Conservation (phyloP, 64 coral and sea anemone species). For the Platygyra sinensis region DNA sequence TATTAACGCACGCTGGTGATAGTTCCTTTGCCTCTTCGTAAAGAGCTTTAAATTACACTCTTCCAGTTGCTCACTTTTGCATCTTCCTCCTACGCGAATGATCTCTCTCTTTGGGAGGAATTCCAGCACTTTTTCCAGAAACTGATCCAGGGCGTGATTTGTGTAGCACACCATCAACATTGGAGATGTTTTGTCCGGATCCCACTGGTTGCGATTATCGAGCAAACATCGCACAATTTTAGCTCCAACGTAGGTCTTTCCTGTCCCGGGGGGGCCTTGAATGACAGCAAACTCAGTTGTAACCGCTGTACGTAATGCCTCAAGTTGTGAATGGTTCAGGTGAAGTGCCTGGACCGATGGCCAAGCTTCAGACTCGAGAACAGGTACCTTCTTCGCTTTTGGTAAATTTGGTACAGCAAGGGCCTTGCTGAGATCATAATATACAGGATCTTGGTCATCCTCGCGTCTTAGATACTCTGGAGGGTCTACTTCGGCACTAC, state of each 20-base stretch:
- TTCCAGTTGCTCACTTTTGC: slow-evolving; percentile 39
- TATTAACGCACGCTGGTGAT: background rate
- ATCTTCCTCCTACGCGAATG: slow-evolving; percentile 46
- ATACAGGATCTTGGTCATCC: background rate
- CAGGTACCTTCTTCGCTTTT: slow-evolving; percentile 11
- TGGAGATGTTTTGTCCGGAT: slow-evolving; percentile 26
- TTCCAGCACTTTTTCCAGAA: slow-evolving; percentile 54
- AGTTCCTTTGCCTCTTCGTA: background rate
- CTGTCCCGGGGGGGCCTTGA: slow-evolving; percentile 86
- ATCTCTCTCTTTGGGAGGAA: slow-evolving; percentile 12
- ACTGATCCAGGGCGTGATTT: slow-evolving; percentile 91
- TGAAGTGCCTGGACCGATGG: slow-evolving; percentile 32
- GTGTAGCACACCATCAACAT: slow-evolving; percentile 92
- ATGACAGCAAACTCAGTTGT: slow-evolving; percentile 86
- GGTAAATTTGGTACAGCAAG: background rate
- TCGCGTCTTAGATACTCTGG: slow-evolving; percentile 38
- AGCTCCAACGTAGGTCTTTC: slow-evolving; percentile 80
- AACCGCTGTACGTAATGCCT: slow-evolving; percentile 72
- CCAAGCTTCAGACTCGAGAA: slow-evolving; percentile 53
- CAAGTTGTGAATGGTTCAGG: slow-evolving; percentile 70
- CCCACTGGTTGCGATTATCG: slow-evolving; percentile 49
- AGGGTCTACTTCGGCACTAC: slow-evolving; percentile 29
- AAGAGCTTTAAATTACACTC: slow-evolving; percentile 37
- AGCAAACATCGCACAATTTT: slow-evolving; percentile 57
- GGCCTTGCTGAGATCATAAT: slow-evolving; percentile 43